These are phyloP conservation scores for Scolopax rusticola DNA, from an alignment of 2,797 vertebrate genomes.

Conservation along the genomic window DNA sequence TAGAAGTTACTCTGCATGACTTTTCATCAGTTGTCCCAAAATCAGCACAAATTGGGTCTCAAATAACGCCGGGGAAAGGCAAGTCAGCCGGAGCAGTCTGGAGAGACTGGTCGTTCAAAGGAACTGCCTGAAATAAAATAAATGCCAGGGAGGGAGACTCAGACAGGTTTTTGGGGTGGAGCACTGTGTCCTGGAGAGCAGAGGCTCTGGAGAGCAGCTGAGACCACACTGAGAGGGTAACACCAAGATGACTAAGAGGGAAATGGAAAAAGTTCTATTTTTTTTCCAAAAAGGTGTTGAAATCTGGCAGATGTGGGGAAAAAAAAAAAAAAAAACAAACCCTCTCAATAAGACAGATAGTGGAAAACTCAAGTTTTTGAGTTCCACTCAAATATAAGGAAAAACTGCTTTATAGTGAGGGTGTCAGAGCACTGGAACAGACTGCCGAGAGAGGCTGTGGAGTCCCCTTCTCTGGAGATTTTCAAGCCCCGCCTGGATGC, in stretches of 20 bases:
- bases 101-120: background rate
- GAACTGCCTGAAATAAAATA: background rate
- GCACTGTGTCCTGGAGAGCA: background rate
- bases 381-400: too few relatives aligned
- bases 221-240: background rate
- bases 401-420: too few relatives aligned
- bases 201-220: background rate
- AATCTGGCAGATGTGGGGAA: background rate
- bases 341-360: accelerated
- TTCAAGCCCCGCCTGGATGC: too few relatives aligned
- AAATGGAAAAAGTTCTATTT: background rate
- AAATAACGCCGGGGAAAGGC: background rate
- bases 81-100: background rate
- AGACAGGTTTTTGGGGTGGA: background rate
- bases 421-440: too few relatives aligned
- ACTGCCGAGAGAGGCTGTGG: too few relatives aligned
- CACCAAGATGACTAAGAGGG: background rate
- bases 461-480: too few relatives aligned
- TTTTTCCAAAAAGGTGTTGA: background rate
- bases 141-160: background rate
- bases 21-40: background rate
- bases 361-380: background rate
- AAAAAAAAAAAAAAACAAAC: too few relatives aligned
- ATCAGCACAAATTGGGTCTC: background rate
- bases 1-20: background rate